These are phyloP conservation scores for Seira sanloemensis DNA, from an alignment of 2,888 invertebrate genomes.

Conservation along the genomic window DNA sequence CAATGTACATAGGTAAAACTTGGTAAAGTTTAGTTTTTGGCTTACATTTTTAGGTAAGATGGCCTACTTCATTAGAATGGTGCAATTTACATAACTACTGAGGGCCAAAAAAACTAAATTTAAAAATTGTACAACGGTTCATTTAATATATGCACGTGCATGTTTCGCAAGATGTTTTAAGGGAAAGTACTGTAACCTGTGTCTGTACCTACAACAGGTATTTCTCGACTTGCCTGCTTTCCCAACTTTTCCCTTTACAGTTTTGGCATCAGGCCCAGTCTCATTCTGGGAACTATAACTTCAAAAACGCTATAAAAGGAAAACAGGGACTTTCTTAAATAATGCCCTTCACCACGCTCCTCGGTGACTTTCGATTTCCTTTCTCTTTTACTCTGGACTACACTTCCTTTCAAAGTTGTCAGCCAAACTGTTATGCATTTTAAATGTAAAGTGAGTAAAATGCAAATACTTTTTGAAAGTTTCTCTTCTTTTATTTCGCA, in stretches of 20 bases:
- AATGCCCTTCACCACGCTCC: background rate
- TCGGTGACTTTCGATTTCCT: background rate
- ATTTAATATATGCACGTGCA: no score
- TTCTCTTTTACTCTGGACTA: no score
- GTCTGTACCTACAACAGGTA: slow-evolving; percentile 23
- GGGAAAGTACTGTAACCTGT: background rate
- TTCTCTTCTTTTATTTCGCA: background rate
- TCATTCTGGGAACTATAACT: background rate
- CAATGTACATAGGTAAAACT: no score
- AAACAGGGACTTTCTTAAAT: background rate
- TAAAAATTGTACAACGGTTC: background rate
- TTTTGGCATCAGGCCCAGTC: slow-evolving; percentile 39
- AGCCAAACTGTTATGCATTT: background rate
- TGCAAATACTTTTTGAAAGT: background rate
- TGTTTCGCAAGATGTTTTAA: no score
- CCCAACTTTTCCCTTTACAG: background rate
- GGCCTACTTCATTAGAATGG: slow-evolving; percentile 46
- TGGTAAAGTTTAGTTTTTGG: no score
- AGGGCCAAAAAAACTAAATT: background rate
- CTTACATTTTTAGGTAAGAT: no score
- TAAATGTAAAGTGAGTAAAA: background rate
- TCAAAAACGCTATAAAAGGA: no score
- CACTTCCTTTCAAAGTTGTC: background rate
- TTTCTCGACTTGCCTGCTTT: background rate
- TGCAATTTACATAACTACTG: slow-evolving; percentile 32